These are phyloP conservation scores for Ceyx melanurus DNA, from an alignment of 2,113 vertebrate species.

Conservation along the genomic window DNA sequence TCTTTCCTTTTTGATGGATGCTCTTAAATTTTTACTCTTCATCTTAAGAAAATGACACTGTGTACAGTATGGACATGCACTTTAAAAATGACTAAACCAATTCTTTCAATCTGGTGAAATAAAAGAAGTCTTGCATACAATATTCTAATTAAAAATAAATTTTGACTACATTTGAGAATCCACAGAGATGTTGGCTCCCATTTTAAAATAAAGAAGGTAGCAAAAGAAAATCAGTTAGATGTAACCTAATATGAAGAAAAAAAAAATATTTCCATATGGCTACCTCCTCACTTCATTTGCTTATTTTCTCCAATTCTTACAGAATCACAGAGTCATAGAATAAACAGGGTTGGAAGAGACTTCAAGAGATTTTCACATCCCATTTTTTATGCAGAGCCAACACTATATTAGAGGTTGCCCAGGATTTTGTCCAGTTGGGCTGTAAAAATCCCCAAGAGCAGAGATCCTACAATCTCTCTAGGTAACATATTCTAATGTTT, in stretches of 20 bases:
- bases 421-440: not conserved
- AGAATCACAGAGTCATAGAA: not conserved
- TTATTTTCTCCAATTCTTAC: not conserved
- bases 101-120: not conserved
- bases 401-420: not conserved
- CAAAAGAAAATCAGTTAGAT: not conserved
- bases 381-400: not conserved
- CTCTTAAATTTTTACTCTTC: not conserved
- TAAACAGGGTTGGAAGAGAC: not conserved
- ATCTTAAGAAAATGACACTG: not conserved
- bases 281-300: not conserved
- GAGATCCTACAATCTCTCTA: not conserved
- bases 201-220: not conserved
- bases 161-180: not conserved
- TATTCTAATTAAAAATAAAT: not conserved
- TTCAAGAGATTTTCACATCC: not conserved
- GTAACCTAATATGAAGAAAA: not conserved
- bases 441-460: not conserved
- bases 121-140: not conserved
- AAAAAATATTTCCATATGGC: accelerated
- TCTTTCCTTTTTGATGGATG: not conserved
- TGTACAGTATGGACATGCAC: not conserved
- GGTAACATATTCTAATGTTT: not conserved
- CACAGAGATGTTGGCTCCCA: not conserved
- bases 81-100: not conserved